These are phyloP conservation scores for Drosophila erecta DNA, from an alignment of 1,140 invertebrate species.

Conservation along the genomic window DNA sequence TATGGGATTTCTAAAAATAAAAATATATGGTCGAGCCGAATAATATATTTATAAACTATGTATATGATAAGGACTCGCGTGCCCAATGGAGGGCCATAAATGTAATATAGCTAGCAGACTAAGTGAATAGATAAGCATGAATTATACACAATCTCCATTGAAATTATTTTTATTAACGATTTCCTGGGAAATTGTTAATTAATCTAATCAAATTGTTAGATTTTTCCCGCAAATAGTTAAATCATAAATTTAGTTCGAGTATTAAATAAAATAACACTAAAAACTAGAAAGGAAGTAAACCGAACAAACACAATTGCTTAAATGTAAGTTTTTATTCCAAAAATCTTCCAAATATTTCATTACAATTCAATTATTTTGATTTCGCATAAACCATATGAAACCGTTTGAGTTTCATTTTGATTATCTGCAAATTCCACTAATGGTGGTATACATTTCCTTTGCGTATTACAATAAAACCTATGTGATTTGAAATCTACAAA, in stretches of 20 bases:
- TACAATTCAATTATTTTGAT: constrained; percentile 43
- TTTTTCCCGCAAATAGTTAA: background rate
- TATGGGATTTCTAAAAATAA: too few relatives aligned
- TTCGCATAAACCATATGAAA: constrained; percentile 64
- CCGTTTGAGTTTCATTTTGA: constrained; percentile 27
- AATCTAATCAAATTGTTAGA: background rate
- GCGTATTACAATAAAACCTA: constrained; percentile 25
- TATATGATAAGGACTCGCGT: constrained; percentile 23
- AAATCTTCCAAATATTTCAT: constrained; percentile 49
- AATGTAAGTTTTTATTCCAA: constrained; percentile 75
- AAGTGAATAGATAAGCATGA: constrained; percentile 15
- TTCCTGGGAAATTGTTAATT: constrained; percentile 20
- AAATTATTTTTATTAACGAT: constrained; percentile 37
- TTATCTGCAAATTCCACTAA: constrained; percentile 23
- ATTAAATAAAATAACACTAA: too few relatives aligned
- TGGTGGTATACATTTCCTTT: constrained; percentile 5
- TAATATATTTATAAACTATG: constrained; percentile 26
- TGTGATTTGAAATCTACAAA: constrained; percentile 65
- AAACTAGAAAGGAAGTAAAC: too few relatives aligned
- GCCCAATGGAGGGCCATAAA: constrained; percentile 22
- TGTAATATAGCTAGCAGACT: constrained; percentile 17
- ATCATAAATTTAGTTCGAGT: background rate
- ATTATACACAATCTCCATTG: constrained; percentile 18
- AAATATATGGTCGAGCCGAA: background rate
- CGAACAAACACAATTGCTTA: constrained; percentile 17